Percentiles rank a stretch among this genome's conserved stretches.
Conservation (phyloP, 2,888 invertebrate species). For the Sabellastarte sp. region DNA sequence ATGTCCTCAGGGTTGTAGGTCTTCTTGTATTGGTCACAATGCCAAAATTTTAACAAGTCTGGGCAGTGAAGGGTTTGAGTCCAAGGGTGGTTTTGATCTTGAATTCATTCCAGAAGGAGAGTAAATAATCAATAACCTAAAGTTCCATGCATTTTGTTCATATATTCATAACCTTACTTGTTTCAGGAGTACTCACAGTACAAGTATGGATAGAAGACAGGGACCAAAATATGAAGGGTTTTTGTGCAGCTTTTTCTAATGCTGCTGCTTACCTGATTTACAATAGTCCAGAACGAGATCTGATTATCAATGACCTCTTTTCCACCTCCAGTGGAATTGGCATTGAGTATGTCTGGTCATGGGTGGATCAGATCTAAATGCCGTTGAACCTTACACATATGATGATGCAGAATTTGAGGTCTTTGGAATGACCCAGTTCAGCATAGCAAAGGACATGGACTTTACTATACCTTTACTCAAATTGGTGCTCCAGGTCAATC, state of each 20-base stretch:
- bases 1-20: no score
- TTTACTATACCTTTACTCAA: slow-evolving; percentile 22
- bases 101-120: no score
- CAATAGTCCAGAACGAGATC: slow-evolving; percentile 8
- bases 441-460: slow-evolving; percentile 19
- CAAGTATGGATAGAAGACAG: no score
- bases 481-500: slow-evolving; percentile 16
- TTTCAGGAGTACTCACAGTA: no score
- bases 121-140: no score
- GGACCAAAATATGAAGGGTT: slow-evolving; percentile 22
- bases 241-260: slow-evolving; percentile 24
- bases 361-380: slow-evolving; percentile 27
- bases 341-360: slow-evolving; percentile 20
- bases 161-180: no score
- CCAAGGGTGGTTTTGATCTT: no score
- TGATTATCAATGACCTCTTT: background rate
- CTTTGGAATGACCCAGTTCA: slow-evolving; percentile 8
- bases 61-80: no score
- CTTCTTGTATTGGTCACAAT: no score
- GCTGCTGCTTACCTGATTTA: slow-evolving; percentile 19
- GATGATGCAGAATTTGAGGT: slow-evolving; percentile 9
- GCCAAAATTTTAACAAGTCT: no score
- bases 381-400: slow-evolving; percentile 23
- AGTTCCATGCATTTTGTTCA: no score
- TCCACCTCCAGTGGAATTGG: slow-evolving; percentile 13